Conservation (phyloP, 2,888 invertebrate genomes). For the Pegoplata infirma region DNA sequence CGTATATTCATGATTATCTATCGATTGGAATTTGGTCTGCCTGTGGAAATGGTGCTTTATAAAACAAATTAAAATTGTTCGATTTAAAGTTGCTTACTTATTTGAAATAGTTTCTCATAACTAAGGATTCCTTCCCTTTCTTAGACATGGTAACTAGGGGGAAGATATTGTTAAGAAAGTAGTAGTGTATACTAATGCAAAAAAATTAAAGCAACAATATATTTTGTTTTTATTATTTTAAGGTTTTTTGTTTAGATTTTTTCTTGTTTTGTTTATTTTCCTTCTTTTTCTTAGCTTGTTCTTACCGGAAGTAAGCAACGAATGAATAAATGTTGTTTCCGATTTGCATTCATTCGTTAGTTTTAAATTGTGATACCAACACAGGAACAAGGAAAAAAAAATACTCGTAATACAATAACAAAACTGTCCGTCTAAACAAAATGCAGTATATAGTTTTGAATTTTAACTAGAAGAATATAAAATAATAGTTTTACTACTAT, state of each 20-base stretch:
- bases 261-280: conserved; percentile 5
- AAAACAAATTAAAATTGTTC: too few relatives aligned
- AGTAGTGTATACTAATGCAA: too few relatives aligned
- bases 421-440: neutral
- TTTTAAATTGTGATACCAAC: conserved; percentile 63
- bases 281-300: neutral
- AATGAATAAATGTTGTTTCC: conserved; percentile 67
- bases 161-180: neutral
- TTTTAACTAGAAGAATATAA: too few relatives aligned
- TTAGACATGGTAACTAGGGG: neutral
- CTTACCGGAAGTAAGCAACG: conserved; percentile 64
- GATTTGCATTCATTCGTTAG: conserved; percentile 65
- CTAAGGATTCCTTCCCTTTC: too few relatives aligned
- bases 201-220: conserved; percentile 37
- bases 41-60: too few relatives aligned
- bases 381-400: conserved; percentile 5
- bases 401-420: neutral
- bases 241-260: conserved; percentile 12
- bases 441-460: too few relatives aligned
- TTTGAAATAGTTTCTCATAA: too few relatives aligned
- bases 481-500: neutral
- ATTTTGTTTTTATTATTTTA: conserved; percentile 25
- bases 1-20: too few relatives aligned
- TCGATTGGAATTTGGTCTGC: too few relatives aligned
- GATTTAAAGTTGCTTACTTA: too few relatives aligned